Percentiles rank a stretch among this genome's conserved stretches.
Conservation (phyloP, 2,113 vertebrate genomes). For the Mesocricetus auratus region DNA sequence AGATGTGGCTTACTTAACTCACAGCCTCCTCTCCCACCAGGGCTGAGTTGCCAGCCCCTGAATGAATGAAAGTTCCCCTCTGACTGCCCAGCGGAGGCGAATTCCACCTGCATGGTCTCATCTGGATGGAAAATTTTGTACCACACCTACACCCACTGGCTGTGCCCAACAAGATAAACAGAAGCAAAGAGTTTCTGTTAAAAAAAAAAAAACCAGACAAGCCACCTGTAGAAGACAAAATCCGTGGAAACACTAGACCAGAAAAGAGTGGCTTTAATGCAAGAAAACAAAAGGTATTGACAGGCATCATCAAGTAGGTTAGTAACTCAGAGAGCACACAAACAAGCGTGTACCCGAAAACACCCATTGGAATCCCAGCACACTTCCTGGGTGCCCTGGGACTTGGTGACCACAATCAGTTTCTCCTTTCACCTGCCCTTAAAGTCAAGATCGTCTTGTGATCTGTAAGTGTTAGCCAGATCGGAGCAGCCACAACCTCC, state of each 20-base stretch:
- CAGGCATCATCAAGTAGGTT: not conserved
- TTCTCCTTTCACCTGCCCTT: not conserved
- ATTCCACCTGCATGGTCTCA: not conserved
- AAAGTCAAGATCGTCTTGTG: not conserved
- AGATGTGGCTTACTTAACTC: not conserved
- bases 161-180: slow-evolving; percentile 43
- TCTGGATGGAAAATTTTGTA: slow-evolving; percentile 59
- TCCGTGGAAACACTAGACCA: not conserved
- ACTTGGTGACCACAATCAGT: not conserved
- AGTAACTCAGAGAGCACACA: not conserved
- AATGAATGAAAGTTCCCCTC: not conserved
- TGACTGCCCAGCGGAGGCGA: not conserved
- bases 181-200: slow-evolving; percentile 37
- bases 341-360: not conserved
- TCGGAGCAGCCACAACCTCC: not conserved
- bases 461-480: not conserved
- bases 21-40: not conserved
- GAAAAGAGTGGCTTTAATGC: not conserved
- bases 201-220: slow-evolving; percentile 53
- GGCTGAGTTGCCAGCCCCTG: not conserved
- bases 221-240: slow-evolving; percentile 46
- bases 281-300: not conserved
- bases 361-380: fast-evolving
- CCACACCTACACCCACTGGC: not conserved
- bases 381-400: not conserved